phyloP scores from a whole-genome alignment of 2,888 invertebrate genomes.

The Eugnorisma glareosa region DNA sequence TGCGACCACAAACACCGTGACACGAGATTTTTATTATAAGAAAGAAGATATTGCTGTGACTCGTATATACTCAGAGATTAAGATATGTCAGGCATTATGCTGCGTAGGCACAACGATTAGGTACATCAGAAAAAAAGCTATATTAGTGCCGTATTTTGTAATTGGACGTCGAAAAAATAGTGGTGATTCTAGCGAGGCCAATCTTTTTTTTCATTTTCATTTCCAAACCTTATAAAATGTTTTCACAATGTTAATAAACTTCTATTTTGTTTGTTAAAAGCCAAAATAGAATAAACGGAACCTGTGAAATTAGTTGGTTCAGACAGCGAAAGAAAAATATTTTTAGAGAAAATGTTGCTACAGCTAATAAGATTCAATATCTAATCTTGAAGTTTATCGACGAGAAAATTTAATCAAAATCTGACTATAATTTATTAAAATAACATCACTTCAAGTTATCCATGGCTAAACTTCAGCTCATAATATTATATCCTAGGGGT shows the following conservation, averaged over 20 bases:
- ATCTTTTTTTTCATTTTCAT: not conserved
- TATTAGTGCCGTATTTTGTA: not conserved
- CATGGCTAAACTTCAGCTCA: constrained; percentile 40
- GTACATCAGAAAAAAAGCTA: not conserved
- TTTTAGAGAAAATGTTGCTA: not conserved
- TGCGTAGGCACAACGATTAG: not conserved
- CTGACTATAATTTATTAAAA: constrained; percentile 38
- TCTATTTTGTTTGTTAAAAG: not conserved
- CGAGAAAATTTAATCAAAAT: constrained; percentile 28
- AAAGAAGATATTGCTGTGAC: not conserved
- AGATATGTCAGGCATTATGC: not conserved
- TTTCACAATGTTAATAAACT: not conserved
- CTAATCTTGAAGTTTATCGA: constrained; percentile 28
- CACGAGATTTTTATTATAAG: too few species aligned
- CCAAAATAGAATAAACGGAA: not conserved
- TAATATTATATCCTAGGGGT: constrained; percentile 42
- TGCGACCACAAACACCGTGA: too few species aligned
- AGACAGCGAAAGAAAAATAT: not conserved
- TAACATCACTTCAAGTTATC: constrained; percentile 51
- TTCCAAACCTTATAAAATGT: not conserved
- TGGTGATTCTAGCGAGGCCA: not conserved
- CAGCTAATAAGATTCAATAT: constrained; percentile 4
- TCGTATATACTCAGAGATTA: not conserved
- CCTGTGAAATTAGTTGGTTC: not conserved
- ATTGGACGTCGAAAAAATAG: not conserved